Conservation (phyloP, 1,140 invertebrate species). For the Camponotus pennsylvanicus region DNA sequence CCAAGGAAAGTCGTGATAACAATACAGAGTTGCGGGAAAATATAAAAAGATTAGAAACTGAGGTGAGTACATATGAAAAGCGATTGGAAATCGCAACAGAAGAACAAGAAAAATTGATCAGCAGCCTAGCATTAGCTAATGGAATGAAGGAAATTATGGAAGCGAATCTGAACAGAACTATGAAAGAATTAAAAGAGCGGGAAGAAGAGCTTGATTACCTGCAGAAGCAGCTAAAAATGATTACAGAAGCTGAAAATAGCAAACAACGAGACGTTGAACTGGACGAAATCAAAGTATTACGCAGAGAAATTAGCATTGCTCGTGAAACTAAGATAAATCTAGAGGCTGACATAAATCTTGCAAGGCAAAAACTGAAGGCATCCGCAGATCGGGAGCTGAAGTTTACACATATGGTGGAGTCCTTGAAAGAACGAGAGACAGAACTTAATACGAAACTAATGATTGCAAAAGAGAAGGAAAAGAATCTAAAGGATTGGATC, state of each 20-base stretch:
- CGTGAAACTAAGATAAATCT: slow-evolving; percentile 84
- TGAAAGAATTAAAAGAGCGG: slow-evolving; percentile 87
- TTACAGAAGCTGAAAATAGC: slow-evolving; percentile 79
- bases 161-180: slow-evolving; percentile 85
- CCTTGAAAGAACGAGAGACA: slow-evolving; percentile 69
- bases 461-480: slow-evolving; percentile 71
- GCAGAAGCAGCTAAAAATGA: slow-evolving; percentile 81
- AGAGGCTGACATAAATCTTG: slow-evolving; percentile 85
- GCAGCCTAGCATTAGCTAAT: slow-evolving; percentile 87
- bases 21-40: slow-evolving; percentile 84
- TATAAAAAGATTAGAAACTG: slow-evolving; percentile 85
- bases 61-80: slow-evolving; percentile 84
- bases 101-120: slow-evolving; percentile 88
- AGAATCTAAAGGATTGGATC: slow-evolving; percentile 73
- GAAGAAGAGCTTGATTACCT: slow-evolving; percentile 87
- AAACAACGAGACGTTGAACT: slow-evolving; percentile 80
- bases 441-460: slow-evolving; percentile 72
- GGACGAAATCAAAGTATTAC: slow-evolving; percentile 85
- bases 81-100: slow-evolving; percentile 88
- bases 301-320: slow-evolving; percentile 81
- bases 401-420: slow-evolving; percentile 64
- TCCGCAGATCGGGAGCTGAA: slow-evolving; percentile 73
- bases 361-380: slow-evolving; percentile 75
- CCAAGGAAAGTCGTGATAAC: slow-evolving; percentile 84
- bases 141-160: slow-evolving; percentile 87